These are phyloP conservation scores for Apodemus speciosus DNA, from an alignment of 2,113 vertebrate genomes.

Conservation along the genomic window DNA sequence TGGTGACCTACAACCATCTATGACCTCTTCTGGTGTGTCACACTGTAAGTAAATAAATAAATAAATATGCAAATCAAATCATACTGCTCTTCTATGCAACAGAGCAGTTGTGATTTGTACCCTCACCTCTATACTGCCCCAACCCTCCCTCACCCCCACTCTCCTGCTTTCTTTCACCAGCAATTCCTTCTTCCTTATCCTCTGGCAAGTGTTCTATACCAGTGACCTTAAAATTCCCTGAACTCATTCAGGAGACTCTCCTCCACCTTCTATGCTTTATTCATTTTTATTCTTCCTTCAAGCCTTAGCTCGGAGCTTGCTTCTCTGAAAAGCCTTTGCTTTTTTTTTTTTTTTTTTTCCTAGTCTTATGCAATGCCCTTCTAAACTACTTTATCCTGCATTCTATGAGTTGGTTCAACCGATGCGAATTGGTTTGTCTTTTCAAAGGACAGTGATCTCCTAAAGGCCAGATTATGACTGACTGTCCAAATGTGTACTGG, in stretches of 20 bases:
- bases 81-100: no score
- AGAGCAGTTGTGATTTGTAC: background rate
- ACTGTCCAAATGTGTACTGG: background rate
- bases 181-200: background rate
- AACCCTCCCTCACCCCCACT: no score
- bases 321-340: background rate
- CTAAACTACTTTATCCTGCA: background rate
- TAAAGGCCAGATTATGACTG: background rate
- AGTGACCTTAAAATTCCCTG: background rate
- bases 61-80: no score
- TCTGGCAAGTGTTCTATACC: background rate
- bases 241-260: background rate
- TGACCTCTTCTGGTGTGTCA: no score
- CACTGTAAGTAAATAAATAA: no score
- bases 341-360: no score
- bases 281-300: constrained; percentile 16
- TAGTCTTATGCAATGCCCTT: background rate
- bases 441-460: background rate
- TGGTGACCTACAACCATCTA: background rate
- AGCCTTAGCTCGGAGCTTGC: background rate
- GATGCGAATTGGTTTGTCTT: background rate
- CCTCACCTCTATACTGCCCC: background rate
- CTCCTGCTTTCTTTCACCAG: background rate
- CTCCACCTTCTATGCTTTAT: background rate
- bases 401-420: background rate